phyloP scores from a whole-genome alignment of 2,113 vertebrate genomes.

The Hiodon alosoides region DNA sequence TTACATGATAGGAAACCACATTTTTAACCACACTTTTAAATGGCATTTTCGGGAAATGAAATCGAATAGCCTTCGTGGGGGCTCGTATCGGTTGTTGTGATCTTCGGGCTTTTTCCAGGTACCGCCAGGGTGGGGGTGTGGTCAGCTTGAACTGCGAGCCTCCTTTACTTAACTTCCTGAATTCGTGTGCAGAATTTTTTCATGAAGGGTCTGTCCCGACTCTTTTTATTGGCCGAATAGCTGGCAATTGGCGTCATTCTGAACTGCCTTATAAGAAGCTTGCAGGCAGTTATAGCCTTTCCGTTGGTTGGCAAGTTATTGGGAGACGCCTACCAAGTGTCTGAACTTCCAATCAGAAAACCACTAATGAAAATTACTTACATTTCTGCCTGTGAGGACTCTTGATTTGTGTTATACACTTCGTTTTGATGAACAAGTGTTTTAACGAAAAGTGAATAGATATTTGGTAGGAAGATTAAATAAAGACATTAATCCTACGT shows the following conservation, averaged over 20 bases:
- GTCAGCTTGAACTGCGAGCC: background rate
- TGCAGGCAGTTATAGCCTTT: constrained; percentile 12
- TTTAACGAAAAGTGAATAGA: background rate
- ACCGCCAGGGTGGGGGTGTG: background rate
- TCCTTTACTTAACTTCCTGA: background rate
- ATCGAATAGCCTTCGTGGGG: too few species aligned
- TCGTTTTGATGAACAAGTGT: background rate
- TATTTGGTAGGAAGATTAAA: background rate
- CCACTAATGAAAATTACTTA: constrained; percentile 17
- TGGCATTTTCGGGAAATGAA: too few species aligned
- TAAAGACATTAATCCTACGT: background rate
- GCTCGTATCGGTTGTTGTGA: background rate
- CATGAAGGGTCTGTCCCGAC: constrained; percentile 14
- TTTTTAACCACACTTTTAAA: too few species aligned
- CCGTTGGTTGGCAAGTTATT: constrained; percentile 25
- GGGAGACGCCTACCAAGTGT: constrained; percentile 26
- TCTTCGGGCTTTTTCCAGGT: background rate
- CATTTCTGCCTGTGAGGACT: background rate
- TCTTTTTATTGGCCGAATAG: constrained; percentile 32
- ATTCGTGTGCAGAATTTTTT: background rate
- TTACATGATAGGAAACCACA: too few species aligned
- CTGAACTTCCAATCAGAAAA: constrained; percentile 31
- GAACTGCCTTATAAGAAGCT: constrained; percentile 18
- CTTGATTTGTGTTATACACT: background rate
- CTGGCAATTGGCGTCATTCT: constrained; percentile 15